Base-by-base conservation (phyloP, 2,888 invertebrate species). In the Cyclophora albipunctata region DNA sequence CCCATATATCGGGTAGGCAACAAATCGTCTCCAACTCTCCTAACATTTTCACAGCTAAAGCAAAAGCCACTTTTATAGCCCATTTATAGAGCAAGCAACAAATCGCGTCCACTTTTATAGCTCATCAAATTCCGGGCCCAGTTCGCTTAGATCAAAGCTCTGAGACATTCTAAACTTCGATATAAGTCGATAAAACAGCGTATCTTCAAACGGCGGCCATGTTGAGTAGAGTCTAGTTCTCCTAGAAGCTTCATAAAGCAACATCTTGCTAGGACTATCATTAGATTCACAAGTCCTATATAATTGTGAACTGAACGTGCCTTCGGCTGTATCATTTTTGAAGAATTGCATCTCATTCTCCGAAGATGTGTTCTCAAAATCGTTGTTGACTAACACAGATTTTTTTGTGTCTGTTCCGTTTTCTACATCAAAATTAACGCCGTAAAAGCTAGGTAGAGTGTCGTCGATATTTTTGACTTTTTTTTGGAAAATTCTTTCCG, bases 141-240 rank as follows among this genome's bases (percentile, higher is more conserved):
- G 20, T 20, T 20, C 20, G 20, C 20, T 84, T 0, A 79, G 71
- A 67, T 89, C 87, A 45, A 89, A 86, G 54, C 89, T 89, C 7
- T 87, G 84, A 0, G 87, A 82, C 78, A 85, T 80, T 46, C 84
- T 73, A 55, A 87, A 89, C 50, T 84, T 78, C 0, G 86, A 81
- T 7, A 86, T 71, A 2, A 88, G 76, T 37, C 69, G 77, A 49
- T 85, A 89, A 54, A 85, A 84, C 7, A 87, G 20, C 0, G 85
- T 76, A 6, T 85, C 75, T 47, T 88, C 87, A 34, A 73, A 83
- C 0, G 88, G 86, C 0, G 89, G 89, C 89, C 89, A 89, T 3
- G 81, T 84, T 0, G 72, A 64, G 35, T 77, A 73, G n/a, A 71
- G 50, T 3, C 78, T 63, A 40, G 58, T 63, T 42, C 54, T 60